Conservation (phyloP, 2,113 vertebrate species). For the Pedetes capensis region DNA sequence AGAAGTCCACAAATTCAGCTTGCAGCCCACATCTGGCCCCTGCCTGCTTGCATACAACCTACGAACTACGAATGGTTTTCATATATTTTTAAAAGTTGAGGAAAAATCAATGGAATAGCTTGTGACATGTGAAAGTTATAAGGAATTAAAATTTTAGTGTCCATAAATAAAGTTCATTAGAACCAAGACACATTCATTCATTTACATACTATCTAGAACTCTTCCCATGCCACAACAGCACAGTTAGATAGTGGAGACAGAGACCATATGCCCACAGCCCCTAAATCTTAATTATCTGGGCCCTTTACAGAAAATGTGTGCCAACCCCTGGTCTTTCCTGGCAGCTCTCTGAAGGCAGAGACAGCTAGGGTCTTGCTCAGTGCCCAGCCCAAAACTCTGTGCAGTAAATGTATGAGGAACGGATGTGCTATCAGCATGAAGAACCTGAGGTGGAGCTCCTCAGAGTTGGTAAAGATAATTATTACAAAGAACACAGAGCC, state of each 20-base stretch:
- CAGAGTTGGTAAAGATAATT: neutral
- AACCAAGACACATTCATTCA: neutral
- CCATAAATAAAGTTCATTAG: too few species aligned
- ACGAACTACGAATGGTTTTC: neutral
- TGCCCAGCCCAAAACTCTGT: neutral
- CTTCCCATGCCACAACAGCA: neutral
- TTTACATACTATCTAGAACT: neutral
- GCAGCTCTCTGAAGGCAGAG: neutral
- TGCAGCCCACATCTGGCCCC: neutral
- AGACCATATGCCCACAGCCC: neutral
- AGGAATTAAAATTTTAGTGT: too few species aligned
- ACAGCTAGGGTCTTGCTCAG: neutral
- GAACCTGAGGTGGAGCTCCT: neutral
- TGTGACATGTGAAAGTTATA: neutral
- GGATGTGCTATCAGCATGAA: neutral
- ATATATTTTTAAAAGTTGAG: neutral
- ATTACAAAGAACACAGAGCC: neutral
- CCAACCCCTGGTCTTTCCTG: neutral
- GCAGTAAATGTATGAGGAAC: neutral
- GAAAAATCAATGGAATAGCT: neutral
- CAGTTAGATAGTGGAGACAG: neutral
- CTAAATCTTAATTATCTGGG: neutral
- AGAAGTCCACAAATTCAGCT: neutral
- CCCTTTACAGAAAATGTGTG: too few species aligned
- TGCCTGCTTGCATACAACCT: neutral